Base-by-base conservation (phyloP, 2,113 vertebrate genomes). In the Agapornis roseicollis region DNA sequence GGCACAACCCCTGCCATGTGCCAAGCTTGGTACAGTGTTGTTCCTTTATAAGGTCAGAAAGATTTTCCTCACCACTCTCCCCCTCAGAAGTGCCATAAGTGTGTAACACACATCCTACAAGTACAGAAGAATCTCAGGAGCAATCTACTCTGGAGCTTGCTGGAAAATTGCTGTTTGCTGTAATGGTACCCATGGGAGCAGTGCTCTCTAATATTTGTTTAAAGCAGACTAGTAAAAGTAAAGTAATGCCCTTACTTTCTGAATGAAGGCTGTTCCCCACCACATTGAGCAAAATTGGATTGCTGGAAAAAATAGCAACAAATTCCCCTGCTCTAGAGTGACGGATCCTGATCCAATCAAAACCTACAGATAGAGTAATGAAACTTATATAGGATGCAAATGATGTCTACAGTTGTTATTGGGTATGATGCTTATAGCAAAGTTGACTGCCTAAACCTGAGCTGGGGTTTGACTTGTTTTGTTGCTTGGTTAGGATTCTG, bases 191-290 rank as follows among this genome's bases (percentile, higher is more conserved):
- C 93, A 89, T 31, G 96, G 88, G 96, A 97, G 68, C 91, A 72
- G 68, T 97, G 83, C 80, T 93, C 44, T 85, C 94, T 88, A 95
- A 95, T 96, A 96, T 97, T 97, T 97, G 96, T 96, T 97, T 96
- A 96, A 96, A 96, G 85, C 90, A 94, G 91, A 27, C 83, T 93
- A 82, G 89, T 92, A 80, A 92, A 96, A 93, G 93, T 89, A 82
- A 93, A 95, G 71, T 80, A 95, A 94, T 93, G 92, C 64, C 92
- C 82, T 94, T 84, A 29, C 69, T 95, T 89, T 24, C 74, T 83
- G 50, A 22, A 85, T 74, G 42, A 88, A 92, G 93, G 60, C 77
- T 88, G 74, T 2, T 85, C 58, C 72, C 52, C 56, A 72, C 15
- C 88, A 69, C 61, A 63, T 1, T 5, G 55, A 63, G 74, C 44